These are phyloP conservation scores for Drosophila barbarae DNA, from an alignment of 2,888 invertebrate species.

Conservation along the genomic window DNA sequence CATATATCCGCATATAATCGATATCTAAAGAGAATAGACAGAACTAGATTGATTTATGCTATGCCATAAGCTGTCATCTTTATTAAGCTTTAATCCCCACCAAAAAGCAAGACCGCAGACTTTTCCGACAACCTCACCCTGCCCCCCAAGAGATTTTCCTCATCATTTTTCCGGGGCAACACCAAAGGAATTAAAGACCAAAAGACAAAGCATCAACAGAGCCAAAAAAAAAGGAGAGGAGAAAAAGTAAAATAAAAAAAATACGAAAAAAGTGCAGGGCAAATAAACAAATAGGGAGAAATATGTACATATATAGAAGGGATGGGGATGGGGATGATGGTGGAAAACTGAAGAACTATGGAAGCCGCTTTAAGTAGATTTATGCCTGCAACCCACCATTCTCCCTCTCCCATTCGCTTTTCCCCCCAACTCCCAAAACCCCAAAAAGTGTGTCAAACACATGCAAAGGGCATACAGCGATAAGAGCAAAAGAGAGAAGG, in stretches of 20 bases:
- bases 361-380: slow-evolving; percentile 71
- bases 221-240: slow-evolving; percentile 16
- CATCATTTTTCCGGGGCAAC: slow-evolving; percentile 20
- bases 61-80: slow-evolving; percentile 14
- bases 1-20: slow-evolving; percentile 2
- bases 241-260: slow-evolving; percentile 29
- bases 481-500: slow-evolving; percentile 5
- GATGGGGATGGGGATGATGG: slow-evolving; percentile 1
- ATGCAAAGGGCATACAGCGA: slow-evolving; percentile 37
- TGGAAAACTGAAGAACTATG: slow-evolving; percentile 48
- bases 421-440: slow-evolving; percentile 8
- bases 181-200: slow-evolving; percentile 39
- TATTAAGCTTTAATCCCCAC: slow-evolving; percentile 24
- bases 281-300: slow-evolving; percentile 40
- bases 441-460: slow-evolving; percentile 68
- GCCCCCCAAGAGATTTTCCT: background rate
- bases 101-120: slow-evolving; percentile 11
- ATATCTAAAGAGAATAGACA: background rate
- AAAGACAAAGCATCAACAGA: slow-evolving; percentile 41
- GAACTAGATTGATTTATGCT: slow-evolving; percentile 28
- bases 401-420: background rate
- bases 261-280: slow-evolving; percentile 24
- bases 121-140: background rate
- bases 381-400: slow-evolving; percentile 58
- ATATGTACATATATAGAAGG: slow-evolving; percentile 3